A percentile compares a stretch with the other conserved stretches of the same genome.
Conservation (phyloP, 2,888 invertebrate genomes). For the Meandrusa payeni region DNA sequence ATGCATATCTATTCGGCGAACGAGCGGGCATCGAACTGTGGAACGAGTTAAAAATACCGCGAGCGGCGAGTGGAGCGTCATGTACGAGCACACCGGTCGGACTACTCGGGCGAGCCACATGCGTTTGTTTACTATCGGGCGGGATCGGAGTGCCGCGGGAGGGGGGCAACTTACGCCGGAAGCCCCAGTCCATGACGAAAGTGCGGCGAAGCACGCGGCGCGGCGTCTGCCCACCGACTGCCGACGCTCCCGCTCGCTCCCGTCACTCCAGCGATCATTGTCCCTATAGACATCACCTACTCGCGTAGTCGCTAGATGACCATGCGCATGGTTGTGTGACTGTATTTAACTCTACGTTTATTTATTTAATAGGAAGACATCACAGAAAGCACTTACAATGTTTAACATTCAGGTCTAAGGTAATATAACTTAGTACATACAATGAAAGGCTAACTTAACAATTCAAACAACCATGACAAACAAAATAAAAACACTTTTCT, state of each 20-base stretch:
- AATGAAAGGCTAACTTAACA: no score
- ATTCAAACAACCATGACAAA: no score
- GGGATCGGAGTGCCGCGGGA: constrained; percentile 47
- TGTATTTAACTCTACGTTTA: no score
- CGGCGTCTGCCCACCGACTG: constrained; percentile 72
- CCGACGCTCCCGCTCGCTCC: constrained; percentile 66
- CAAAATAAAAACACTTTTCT: no score
- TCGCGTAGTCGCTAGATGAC: constrained; percentile 17
- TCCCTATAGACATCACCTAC: constrained; percentile 36
- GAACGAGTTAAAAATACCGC: constrained; percentile 78
- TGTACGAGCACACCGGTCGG: constrained; percentile 74
- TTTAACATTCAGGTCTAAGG: no score
- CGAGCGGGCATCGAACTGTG: constrained; percentile 77
- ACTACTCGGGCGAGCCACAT: constrained; percentile 69
- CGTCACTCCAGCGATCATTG: constrained; percentile 47
- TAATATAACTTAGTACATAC: no score
- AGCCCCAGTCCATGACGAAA: constrained; percentile 77
- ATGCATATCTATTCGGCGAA: constrained; percentile 76
- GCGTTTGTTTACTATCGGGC: constrained; percentile 78
- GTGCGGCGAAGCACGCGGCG: constrained; percentile 57
- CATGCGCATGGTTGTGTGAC: constrained; percentile 9
- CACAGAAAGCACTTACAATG: no score
- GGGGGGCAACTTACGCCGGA: constrained; percentile 70
- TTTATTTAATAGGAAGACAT: no score
- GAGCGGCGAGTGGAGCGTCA: constrained; percentile 67